A percentile compares a stretch with the other conserved stretches of the same genome.
These are phyloP conservation scores for Bovichtus diacanthus DNA, from an alignment of 2,797 vertebrate species.

Conservation along the genomic window DNA sequence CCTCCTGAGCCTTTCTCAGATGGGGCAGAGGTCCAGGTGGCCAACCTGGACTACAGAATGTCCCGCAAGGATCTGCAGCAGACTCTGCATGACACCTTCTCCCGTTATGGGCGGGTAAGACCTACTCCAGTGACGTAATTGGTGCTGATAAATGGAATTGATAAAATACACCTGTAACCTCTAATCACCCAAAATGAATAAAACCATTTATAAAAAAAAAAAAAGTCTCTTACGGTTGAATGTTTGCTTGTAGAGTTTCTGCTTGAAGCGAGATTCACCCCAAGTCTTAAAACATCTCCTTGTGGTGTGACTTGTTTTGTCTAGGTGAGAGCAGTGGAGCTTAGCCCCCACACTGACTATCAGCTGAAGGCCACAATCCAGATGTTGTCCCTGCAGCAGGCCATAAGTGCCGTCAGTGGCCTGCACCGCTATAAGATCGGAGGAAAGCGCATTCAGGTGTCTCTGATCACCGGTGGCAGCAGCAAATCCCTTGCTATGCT, in stretches of 20 bases:
- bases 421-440: slow-evolving; percentile 96
- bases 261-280: neutral
- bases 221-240: neutral
- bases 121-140: neutral
- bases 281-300: neutral
- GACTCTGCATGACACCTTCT: slow-evolving; percentile 90
- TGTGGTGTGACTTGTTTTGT: slow-evolving; percentile 13
- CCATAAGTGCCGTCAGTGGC: slow-evolving; percentile 90
- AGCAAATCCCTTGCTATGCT: slow-evolving; percentile 91
- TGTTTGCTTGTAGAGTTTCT: neutral
- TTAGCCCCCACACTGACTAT: slow-evolving; percentile 97
- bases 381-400: slow-evolving; percentile 94
- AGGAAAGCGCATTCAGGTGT: slow-evolving; percentile 95
- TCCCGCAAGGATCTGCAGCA: slow-evolving; percentile 96
- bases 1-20: slow-evolving; percentile 90
- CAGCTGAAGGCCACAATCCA: slow-evolving; percentile 94
- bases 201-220: too few species aligned
- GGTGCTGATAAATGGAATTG: neutral
- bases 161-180: neutral
- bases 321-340: slow-evolving; percentile 93
- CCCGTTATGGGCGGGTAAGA: slow-evolving; percentile 91
- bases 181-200: neutral
- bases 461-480: slow-evolving; percentile 89
- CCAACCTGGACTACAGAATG: slow-evolving; percentile 96
- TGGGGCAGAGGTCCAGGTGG: slow-evolving; percentile 92